Evolutionary conservation across 2,113 vertebrate genomes (phyloP), one percentile per base, ranked within the genome.

Genomic region (Bufo gargarizans): DNA sequence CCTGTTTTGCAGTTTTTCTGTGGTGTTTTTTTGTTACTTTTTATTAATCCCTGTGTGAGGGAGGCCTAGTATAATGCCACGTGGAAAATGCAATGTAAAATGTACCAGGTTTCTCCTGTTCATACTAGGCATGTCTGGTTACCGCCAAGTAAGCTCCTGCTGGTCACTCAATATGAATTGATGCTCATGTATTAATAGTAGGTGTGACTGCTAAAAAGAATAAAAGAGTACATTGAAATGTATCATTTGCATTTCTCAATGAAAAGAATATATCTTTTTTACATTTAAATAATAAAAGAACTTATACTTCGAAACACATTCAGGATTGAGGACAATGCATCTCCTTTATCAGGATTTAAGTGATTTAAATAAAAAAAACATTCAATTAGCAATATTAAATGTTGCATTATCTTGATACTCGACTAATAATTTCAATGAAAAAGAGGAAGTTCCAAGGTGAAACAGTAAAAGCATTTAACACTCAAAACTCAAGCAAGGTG

Each of bases 351-450:
- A 56, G 19, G 59, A 77, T 84, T 84, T 67, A 84, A 78, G 59
- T 84, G 59, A 84, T 77, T n/a, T 84, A 56, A 71, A 77, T 78
- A 69, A 76, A 89, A 77, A 89, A 84, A 19, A 20, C 80, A 63
- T 84, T 78, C 81, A 84, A 89, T 89, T 89, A 89, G 58, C 74
- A 17, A 49, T 50, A 9, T 74, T 88, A 83, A 88, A 88, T 88
- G 81, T 84, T 78, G 59, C 72, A 78, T 84, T 84, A 74, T 84
- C 74, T 67, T 84, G 58, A 84, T 84, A 50, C 6, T 43, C 22
- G 58, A 78, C 82, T 84, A 84, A 76, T 88, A 84, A 67, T 88
- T 77, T 82, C 72, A 84, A 77, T 84, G 74, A 80, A 84, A 84
- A 77, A n/a, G 58, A 61, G 13, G 49, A 89, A 78, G 58, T 74